Evolutionary conservation across 2,113 vertebrate genomes (phyloP).

Genomic region (Colaptes auratus): DNA sequence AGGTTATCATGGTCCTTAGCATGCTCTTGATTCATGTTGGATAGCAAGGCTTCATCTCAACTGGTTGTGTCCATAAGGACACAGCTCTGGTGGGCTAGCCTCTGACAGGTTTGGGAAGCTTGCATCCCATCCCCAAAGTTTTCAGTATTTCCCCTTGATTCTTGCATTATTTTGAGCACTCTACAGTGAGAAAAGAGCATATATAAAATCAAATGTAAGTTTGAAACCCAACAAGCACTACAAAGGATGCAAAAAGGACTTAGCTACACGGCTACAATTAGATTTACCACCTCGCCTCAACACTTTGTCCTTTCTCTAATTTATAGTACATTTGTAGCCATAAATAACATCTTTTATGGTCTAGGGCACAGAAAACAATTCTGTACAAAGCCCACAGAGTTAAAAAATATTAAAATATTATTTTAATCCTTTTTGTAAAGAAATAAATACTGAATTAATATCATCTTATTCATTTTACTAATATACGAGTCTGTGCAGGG

Average conservation of each 20-base stretch:
- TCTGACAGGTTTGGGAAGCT: background rate
- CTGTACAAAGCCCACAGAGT: background rate
- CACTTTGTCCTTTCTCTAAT: background rate
- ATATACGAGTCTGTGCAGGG: background rate
- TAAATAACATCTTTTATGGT: background rate
- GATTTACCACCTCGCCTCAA: background rate
- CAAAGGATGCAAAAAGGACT: fast-evolving
- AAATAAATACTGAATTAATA: background rate
- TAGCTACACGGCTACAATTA: background rate
- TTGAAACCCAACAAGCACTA: background rate
- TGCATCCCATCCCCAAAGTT: background rate
- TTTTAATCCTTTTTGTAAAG: background rate
- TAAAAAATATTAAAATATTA: background rate
- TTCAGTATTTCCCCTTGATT: background rate
- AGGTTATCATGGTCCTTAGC: background rate
- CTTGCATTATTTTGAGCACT: background rate
- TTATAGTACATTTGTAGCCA: background rate
- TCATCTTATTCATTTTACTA: background rate
- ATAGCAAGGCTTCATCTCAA: background rate
- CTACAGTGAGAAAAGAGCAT: background rate
- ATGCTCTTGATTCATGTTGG: background rate
- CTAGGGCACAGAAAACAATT: background rate
- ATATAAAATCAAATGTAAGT: background rate
- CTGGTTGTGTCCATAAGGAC: background rate
- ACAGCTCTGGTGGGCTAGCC: background rate